Conservation (phyloP, 2,888 invertebrate genomes). For the Lochmaea capreae region DNA sequence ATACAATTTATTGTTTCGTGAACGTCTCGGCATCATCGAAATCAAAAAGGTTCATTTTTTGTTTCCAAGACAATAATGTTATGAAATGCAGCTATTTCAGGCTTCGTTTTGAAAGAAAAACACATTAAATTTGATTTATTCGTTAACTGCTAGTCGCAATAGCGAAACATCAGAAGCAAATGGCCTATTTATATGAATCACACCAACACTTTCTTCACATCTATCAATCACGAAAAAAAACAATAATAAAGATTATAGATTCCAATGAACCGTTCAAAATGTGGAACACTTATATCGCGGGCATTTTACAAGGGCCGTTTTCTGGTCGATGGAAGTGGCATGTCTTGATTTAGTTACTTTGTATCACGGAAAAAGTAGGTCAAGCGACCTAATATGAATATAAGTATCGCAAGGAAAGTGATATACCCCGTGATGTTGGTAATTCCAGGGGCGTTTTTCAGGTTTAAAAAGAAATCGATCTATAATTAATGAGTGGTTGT, state of each 20-base stretch:
- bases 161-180: background rate
- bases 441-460: conserved; percentile 26
- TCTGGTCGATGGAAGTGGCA: conserved; percentile 45
- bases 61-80: too few species aligned
- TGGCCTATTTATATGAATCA: background rate
- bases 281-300: conserved; percentile 7
- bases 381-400: conserved; percentile 50
- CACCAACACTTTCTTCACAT: conserved; percentile 13
- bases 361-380: conserved; percentile 48
- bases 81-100: too few species aligned
- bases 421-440: conserved; percentile 18
- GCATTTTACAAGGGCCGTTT: background rate
- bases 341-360: conserved; percentile 47
- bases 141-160: background rate
- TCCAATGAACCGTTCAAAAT: conserved; percentile 12
- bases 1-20: too few species aligned
- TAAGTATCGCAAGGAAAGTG: conserved; percentile 40
- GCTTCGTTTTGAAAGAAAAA: background rate
- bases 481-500: too few species aligned
- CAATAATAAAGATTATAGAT: conserved; percentile 13
- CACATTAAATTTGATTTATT: background rate
- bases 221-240: conserved; percentile 29
- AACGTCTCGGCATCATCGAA: too few species aligned
- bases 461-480: background rate
- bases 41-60: too few species aligned